Percentiles rank a stretch among this genome's conserved stretches.
These are phyloP conservation scores for Philereme vetulata DNA, from an alignment of 2,888 invertebrate genomes.

Conservation along the genomic window DNA sequence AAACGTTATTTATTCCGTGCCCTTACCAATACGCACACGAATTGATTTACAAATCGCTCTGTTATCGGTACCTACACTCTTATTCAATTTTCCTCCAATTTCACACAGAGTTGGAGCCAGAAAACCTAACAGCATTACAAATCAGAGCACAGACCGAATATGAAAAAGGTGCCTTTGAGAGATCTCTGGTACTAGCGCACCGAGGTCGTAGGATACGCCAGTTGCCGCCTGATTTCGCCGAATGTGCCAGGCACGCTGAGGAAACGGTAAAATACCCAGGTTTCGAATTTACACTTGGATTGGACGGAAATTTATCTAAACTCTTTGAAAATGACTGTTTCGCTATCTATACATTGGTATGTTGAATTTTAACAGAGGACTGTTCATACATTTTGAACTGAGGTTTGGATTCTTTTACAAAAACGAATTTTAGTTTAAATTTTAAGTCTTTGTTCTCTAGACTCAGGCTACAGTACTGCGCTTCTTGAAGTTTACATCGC, in stretches of 20 bases:
- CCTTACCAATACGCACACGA: neutral
- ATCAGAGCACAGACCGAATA: constrained; percentile 73
- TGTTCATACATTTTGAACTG: too few species aligned
- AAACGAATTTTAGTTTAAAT: too few species aligned
- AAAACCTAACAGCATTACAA: constrained; percentile 68
- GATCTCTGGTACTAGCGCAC: constrained; percentile 64
- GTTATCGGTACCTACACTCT: constrained; percentile 1
- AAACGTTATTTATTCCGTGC: neutral
- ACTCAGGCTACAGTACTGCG: too few species aligned
- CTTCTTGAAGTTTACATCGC: too few species aligned
- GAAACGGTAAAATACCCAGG: constrained; percentile 59
- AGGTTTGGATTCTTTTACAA: too few species aligned
- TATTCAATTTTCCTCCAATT: constrained; percentile 15
- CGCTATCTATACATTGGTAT: neutral
- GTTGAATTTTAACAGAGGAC: too few species aligned
- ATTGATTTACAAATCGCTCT: constrained; percentile 3
- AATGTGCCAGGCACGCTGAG: constrained; percentile 69
- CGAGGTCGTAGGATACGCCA: constrained; percentile 58
- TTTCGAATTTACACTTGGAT: constrained; percentile 27
- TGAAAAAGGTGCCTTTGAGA: constrained; percentile 72
- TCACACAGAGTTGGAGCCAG: constrained; percentile 65
- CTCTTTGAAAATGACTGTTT: constrained; percentile 9
- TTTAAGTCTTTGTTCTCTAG: too few species aligned
- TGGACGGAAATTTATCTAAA: constrained; percentile 23
- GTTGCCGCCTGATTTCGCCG: constrained; percentile 67